Evolutionary conservation across 2,888 invertebrate species (phyloP).

Genomic region (Tipula unca): DNA sequence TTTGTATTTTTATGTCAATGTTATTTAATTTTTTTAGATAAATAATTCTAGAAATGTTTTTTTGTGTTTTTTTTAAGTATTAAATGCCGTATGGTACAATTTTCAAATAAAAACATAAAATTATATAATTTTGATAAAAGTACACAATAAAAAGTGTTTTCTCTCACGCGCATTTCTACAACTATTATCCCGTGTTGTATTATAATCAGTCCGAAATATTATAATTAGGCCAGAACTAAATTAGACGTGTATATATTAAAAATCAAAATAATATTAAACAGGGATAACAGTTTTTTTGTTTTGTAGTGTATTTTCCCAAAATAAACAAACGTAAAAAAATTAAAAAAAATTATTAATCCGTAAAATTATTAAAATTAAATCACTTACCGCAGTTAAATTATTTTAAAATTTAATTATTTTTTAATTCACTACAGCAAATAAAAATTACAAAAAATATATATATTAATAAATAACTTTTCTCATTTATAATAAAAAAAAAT

Average conservation of each 20-base stretch:
- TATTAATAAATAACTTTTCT: neutral
- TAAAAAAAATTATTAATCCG: neutral
- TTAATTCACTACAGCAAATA: neutral
- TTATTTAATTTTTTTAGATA: neutral
- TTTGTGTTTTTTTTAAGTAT: neutral
- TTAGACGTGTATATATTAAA: neutral
- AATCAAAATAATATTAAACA: neutral
- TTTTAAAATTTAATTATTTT: neutral
- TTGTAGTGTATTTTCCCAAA: neutral
- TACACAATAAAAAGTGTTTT: neutral
- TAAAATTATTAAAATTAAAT: neutral
- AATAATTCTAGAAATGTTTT: neutral
- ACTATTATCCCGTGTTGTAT: neutral
- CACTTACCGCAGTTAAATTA: neutral
- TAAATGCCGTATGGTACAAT: conserved; percentile 17
- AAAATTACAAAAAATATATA: neutral
- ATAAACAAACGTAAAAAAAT: neutral
- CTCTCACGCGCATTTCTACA: neutral
- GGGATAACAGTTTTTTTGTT: neutral
- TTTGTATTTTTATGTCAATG: neutral
- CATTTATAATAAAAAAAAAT: neutral
- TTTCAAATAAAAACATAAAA: neutral
- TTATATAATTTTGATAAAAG: neutral
- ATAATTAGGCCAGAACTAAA: neutral
- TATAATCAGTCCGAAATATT: neutral